These are phyloP conservation scores for Trichomycterus rosablanca DNA, from an alignment of 2,113 vertebrate genomes.

Conservation along the genomic window DNA sequence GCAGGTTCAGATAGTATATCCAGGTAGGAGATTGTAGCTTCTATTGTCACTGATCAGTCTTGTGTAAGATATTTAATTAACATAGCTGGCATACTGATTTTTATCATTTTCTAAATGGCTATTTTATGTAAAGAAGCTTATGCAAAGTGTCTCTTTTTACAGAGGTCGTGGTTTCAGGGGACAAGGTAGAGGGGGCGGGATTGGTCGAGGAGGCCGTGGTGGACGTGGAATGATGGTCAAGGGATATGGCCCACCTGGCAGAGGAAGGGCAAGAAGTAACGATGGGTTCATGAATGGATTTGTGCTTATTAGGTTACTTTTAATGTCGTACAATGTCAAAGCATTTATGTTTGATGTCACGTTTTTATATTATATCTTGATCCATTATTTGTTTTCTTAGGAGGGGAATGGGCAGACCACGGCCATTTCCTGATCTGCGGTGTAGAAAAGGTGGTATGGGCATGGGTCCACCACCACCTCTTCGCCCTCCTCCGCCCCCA, in stretches of 20 bases:
- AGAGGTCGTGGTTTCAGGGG: conserved; percentile 48
- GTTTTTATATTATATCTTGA: conserved; percentile 25
- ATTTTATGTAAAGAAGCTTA: conserved; percentile 46
- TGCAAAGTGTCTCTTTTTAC: too few relatives aligned
- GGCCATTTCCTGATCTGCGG: too few relatives aligned
- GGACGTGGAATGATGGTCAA: conserved; percentile 61
- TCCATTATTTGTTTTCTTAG: conserved; percentile 28
- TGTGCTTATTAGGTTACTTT: conserved; percentile 63
- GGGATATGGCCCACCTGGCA: conserved; percentile 54
- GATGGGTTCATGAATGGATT: conserved; percentile 63
- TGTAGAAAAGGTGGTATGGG: too few relatives aligned
- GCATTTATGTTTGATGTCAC: neutral
- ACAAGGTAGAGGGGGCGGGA: conserved; percentile 50
- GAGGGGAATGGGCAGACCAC: conserved; percentile 65
- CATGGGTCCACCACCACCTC: too few relatives aligned
- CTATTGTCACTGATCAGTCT: neutral
- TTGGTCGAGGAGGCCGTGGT: conserved; percentile 51
- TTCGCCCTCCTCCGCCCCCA: too few relatives aligned
- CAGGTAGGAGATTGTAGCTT: conserved; percentile 48
- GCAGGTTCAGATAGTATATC: conserved; percentile 44
- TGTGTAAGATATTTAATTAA: neutral
- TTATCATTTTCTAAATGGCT: neutral
- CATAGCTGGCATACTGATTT: neutral
- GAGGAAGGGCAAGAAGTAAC: conserved; percentile 55
- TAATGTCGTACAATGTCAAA: too few relatives aligned